Evolutionary conservation across 1,140 invertebrate species (phyloP), one percentile per base, ranked within the genome.

Genomic region (Zaprionus tsacasi): DNA sequence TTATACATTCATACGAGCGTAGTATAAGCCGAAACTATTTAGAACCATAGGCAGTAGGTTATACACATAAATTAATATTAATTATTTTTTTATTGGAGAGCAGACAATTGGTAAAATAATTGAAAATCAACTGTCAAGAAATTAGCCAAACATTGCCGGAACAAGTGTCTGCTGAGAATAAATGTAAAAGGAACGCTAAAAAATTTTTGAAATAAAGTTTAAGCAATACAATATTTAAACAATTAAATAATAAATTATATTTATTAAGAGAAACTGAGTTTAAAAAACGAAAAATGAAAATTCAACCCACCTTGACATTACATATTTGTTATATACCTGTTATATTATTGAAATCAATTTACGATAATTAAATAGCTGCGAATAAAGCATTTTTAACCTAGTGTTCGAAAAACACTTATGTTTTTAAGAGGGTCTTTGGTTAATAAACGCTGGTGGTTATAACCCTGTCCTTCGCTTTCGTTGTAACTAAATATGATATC

Each of bases 301-400:
- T 82, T 83, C 82, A 91, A 82, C 88, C 88, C 88, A 91, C 87
- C 88, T 91, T 91, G 78, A 91, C 82, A 87, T 91, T 91, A 87
- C 88, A 91, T 91, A 91, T 91, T 91, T 82, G 88, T 91, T 91
- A 91, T 91, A 91, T 89, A 89, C 81, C 81, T 89, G 85, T 89
- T 89, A 81, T 70, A 86, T 82, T 82, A 82, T 74, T 79, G 80
- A 83, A 81, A 77, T 82, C 63, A 80, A 87, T 88, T 82, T 87
- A 83, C 70, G 66, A 79, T 81, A 72, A 89, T 88, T 87, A 78
- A 72, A 78, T 87, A 83, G 83, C 77, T 78, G 85, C 85, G 83
- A 89, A 87, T 88, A 88, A 87, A 87, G 65, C 68, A 87, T 87
- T 88, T 76, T 78, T 67, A 79, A 78, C 67, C 48, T 55, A 55